Base-by-base conservation (phyloP, 2,888 invertebrate genomes). In the Catocala sponsa region DNA sequence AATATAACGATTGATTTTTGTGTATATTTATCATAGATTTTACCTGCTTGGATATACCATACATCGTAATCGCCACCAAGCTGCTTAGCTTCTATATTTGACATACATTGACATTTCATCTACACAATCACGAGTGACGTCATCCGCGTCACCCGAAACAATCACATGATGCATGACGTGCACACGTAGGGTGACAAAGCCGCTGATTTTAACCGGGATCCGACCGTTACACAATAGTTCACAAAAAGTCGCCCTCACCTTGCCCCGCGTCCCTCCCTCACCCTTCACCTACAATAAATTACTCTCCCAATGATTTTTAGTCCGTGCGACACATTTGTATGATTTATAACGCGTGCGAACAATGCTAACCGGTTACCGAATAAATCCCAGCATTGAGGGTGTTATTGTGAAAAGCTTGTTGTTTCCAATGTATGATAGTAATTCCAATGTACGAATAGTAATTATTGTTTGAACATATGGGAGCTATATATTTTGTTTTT, bases 261-360 rank as follows among this genome's bases (percentile, higher is more conserved):
- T 82, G 70, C 68, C 67, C 76, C 78, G 65, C 67, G 58, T 74
- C 73, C 76, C 60, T 59, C 63, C 68, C 76, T 64, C 53, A 55
- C 72, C 76, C 83, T 66, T 66, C 64, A 83, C 83, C 85, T 83
- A 84, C 86, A 78, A 91, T 91, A 89, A 91, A 91, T 91, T 87
- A 88, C 81, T 85, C 79, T 82, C 77, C 72, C 80, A 84, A 89
- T 91, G 91, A 91, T 92, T 92, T 92, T 92, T 89, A 91, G 89
- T 84, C 88, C 85, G 87, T 79, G 88, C 87, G 91, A 91, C 92
- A 89, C 86, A 85, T 90, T 87, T 84, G 78, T 82, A 86, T 92
- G 93, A 93, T 93, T 92, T 93, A 93, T 90, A 81, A 77, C 86
- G 65, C 82, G 68, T 65, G 72, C 70, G 85, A 88, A 92, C 91